Evolutionary conservation across 2,888 invertebrate species (phyloP).

Genomic region (Ophion slaviceki): DNA sequence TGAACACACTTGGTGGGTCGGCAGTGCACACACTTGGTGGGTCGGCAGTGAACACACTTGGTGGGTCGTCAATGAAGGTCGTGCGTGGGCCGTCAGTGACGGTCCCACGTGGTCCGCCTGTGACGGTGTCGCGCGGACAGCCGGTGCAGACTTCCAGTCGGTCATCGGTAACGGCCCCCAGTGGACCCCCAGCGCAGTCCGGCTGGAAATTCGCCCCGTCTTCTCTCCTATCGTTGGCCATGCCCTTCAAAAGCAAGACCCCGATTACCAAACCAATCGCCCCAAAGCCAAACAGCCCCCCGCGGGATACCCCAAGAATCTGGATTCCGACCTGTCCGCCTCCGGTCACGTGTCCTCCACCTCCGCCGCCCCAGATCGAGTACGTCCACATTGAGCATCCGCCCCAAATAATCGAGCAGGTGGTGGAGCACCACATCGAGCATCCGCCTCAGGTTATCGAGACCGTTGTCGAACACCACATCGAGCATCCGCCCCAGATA

Average conservation of each 20-base stretch:
- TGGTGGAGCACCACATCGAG: constrained; percentile 32
- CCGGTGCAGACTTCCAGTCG: background rate
- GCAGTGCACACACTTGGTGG: background rate
- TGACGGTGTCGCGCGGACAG: background rate
- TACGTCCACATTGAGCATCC: constrained; percentile 37
- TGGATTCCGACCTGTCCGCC: background rate
- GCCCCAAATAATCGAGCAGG: constrained; percentile 1
- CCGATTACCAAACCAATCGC: background rate
- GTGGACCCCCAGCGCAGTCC: background rate
- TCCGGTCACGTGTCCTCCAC: background rate
- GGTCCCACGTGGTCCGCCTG: background rate
- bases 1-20: background rate
- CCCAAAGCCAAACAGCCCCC: background rate
- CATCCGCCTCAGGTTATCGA: constrained; percentile 33
- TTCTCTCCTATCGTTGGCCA: background rate
- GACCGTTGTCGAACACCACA: constrained; percentile 11
- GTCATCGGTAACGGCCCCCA: background rate
- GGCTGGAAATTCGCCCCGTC: background rate
- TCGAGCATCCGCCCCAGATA: constrained; percentile 8
- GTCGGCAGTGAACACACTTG: background rate
- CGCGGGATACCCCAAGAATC: background rate
- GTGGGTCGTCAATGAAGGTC: background rate
- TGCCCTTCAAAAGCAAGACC: background rate
- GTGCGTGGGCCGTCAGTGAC: background rate
- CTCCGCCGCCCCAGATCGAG: background rate